phyloP scores from a whole-genome alignment of 2,113 vertebrate species.

The Alligator sinensis region DNA sequence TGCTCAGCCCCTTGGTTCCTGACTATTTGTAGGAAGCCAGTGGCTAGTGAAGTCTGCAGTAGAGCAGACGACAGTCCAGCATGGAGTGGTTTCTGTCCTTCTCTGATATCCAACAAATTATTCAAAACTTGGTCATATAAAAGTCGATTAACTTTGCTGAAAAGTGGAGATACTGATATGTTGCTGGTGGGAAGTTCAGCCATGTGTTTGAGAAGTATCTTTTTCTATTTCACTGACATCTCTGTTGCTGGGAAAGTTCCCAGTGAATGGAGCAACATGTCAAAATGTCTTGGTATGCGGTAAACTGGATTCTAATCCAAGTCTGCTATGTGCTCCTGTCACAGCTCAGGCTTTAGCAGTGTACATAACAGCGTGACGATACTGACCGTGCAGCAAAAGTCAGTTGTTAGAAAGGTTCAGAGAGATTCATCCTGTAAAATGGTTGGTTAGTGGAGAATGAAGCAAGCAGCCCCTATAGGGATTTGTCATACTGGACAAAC shows the following conservation, averaged over 20 bases:
- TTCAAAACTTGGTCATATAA: background rate
- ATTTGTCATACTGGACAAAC: background rate
- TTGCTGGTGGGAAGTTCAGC: background rate
- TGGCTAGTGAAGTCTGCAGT: background rate
- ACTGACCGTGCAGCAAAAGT: background rate
- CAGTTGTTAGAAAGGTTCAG: background rate
- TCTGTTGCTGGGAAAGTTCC: background rate
- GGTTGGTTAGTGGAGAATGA: background rate
- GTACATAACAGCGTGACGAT: background rate
- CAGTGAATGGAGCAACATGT: background rate
- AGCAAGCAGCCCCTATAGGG: background rate
- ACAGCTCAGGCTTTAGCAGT: background rate
- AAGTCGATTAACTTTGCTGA: background rate
- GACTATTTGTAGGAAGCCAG: background rate
- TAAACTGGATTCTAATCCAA: background rate
- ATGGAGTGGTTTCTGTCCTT: background rate
- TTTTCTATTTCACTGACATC: background rate
- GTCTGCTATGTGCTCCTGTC: rapidly evolving
- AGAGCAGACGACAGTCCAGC: background rate
- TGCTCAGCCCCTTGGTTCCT: background rate
- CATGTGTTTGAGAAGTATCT: background rate
- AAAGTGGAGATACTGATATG: background rate
- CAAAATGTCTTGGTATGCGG: background rate
- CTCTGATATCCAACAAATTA: background rate
- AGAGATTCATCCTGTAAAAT: background rate